Evolutionary conservation across 1,140 invertebrate genomes (phyloP).

Genomic region (Xylocopa sonorina): DNA sequence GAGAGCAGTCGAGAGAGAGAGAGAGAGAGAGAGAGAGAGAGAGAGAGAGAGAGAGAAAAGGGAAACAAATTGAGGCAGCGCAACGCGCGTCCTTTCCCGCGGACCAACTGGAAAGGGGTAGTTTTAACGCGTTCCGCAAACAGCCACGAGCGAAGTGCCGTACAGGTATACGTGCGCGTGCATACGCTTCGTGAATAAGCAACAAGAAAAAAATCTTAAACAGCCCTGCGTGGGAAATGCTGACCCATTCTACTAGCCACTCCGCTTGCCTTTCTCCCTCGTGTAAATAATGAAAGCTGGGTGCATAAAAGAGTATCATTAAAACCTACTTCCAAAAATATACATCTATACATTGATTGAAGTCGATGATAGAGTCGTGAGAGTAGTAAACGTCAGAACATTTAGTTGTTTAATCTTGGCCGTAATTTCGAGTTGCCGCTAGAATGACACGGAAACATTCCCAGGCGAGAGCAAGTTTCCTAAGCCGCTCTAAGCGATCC

Average conservation of each 20-base stretch:
- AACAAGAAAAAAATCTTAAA: background rate
- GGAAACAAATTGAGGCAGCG: slow-evolving; percentile 8
- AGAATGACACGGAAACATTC: background rate
- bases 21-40: background rate
- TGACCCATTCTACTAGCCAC: background rate
- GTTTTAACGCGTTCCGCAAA: slow-evolving; percentile 18
- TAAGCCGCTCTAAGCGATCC: slow-evolving; percentile 14
- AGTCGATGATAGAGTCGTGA: too few species aligned
- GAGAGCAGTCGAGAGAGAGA: too few species aligned
- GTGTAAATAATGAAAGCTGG: background rate
- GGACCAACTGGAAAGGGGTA: background rate
- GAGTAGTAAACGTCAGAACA: background rate
- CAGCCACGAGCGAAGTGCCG: background rate
- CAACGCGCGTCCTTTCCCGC: background rate
- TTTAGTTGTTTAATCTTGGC: background rate
- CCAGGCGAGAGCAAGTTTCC: background rate
- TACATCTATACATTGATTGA: too few species aligned
- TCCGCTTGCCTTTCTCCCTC: background rate
- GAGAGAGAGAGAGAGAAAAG: background rate
- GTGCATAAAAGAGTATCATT: too few species aligned
- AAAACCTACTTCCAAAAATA: too few species aligned
- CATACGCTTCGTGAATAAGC: background rate
- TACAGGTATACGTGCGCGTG: background rate
- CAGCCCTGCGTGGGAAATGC: background rate
- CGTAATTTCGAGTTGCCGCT: background rate